Base-by-base conservation (phyloP, 2,888 invertebrate genomes). In the Heliconius sara region DNA sequence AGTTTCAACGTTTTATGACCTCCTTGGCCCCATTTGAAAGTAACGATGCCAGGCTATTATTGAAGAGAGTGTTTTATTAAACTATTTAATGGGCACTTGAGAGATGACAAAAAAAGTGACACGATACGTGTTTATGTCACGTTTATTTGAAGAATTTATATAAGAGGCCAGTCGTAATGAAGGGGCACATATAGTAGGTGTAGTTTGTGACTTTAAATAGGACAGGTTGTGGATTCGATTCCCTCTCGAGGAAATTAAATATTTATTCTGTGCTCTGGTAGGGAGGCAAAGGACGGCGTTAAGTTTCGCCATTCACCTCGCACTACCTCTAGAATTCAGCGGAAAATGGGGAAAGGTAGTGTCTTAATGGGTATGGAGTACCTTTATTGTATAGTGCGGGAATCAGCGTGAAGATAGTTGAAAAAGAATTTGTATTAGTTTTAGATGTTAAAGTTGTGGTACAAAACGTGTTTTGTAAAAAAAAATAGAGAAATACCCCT, bases 1-100 rank as follows among this genome's bases (percentile, higher is more conserved):
- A 65, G 84, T 81, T 83, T 80, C 79, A 75, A 72, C 83, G 81
- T 76, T 87, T 88, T 87, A 88, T 85, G 81, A 81, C 81, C 76
- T 76, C 78, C 78, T 66, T 80, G 85, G 84, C 84, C 85, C 84
- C 83, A 84, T 86, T 87, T 73, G 73, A 81, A 52, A 77, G 76
- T 81, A 80, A 72, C 71, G 77, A 72, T 72, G 47, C 66, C 60
- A 39, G 22, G 12, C 39, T 39, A 39, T 67, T 57, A 78, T 60
- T 43, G 67, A 52, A 57, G 39, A 67, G 78, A 47, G 72, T 73
- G 57, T 72, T 73, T 78, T 78, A 78, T 78, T 78, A 70, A 78
- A 68, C 67, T 66, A 76, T 76, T 76, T 68, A 39, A 76, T 76
- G 47, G 63, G 75, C 30, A 75, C 75, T 75, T 66, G 63, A 27